Evolutionary conservation across 1,140 invertebrate genomes (phyloP), one percentile per base, ranked within the genome.

Genomic region (Adelges cooleyi): DNA sequence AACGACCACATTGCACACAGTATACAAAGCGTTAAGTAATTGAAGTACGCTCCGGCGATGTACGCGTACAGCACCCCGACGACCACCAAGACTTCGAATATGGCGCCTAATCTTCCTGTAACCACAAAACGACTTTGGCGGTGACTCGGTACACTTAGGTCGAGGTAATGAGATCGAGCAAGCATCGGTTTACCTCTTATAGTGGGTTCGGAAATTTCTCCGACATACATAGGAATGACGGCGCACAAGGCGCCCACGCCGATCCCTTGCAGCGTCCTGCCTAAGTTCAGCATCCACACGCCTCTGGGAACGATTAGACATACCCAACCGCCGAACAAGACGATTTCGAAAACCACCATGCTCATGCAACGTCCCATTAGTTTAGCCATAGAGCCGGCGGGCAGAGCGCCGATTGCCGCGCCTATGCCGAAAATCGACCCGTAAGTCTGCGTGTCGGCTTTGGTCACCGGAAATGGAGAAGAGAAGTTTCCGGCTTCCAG

Each of bases 391-490:
- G 42, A 15, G 17, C 82, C 78, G 29, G 81, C 76, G 0, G 80
- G 80, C 9, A 82, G 74, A 0, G 80, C 78, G 0, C 81, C 89
- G 23, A 87, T 69, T 13, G 87, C 77, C 20, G 89, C 88, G 6
- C 90, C 90, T 11, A 94, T 70, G 0, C 86, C 87, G 65, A 94
- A 86, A 89, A 89, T 93, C 0, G 89, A 85, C 56, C 77, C 75
- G 0, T 75, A 76, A 15, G 8, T 25, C 2, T 46, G 5, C 9
- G 17, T 4, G 36, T 46, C 13, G 0, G n/a, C 22, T 1, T 25
- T 23, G 0, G 84, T 53, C 0, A 62, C 11, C 3, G 1, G 0
- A 11, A 42, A 44, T 20, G 66, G 9, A 8, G 74, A 73, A 68
- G 75, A 74, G n/a, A n/a, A n/a, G n/a, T n/a, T n/a, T n/a, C n/a